Percentiles rank a stretch among this genome's conserved stretches.
Evolutionary conservation across 2,888 invertebrate genomes (phyloP).

Genomic region (Gastrophysa polygoni): DNA sequence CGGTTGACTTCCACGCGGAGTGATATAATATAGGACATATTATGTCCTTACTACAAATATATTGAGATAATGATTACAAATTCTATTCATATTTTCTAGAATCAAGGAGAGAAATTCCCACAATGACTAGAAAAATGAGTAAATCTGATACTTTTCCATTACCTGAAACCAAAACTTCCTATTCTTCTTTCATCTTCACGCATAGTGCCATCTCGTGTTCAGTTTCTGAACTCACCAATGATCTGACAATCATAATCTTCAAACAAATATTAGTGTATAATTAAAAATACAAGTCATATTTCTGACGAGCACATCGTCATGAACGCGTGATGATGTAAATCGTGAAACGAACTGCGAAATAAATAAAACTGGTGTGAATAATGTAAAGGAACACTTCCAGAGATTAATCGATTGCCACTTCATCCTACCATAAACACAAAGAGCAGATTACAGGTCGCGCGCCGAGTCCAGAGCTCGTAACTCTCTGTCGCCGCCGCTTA

Average conservation of each 20-base stretch:
- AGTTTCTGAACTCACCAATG: conserved; percentile 6
- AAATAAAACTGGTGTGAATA: background rate
- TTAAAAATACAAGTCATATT: too few species aligned
- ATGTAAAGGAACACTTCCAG: background rate
- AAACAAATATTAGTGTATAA: too few species aligned
- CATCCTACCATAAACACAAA: background rate
- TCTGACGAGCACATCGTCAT: background rate
- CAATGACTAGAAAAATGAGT: too few species aligned
- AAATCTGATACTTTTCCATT: too few species aligned
- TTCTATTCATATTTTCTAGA: too few species aligned
- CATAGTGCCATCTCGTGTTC: conserved; percentile 31
- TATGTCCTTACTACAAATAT: too few species aligned
- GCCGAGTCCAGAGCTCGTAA: conserved; percentile 7
- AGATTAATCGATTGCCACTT: background rate
- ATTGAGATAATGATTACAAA: too few species aligned
- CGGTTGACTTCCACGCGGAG: too few species aligned
- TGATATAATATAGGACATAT: too few species aligned
- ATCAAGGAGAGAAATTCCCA: too few species aligned
- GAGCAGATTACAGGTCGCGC: conserved; percentile 16
- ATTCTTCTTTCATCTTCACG: background rate
- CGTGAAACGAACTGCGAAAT: background rate
- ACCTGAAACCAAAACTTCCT: too few species aligned
- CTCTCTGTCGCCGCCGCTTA: conserved; percentile 13
- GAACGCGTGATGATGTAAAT: background rate
- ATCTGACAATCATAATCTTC: too few species aligned